Percentiles rank a stretch among this genome's conserved stretches.
phyloP scores from a whole-genome alignment of 1,140 invertebrate genomes.

The Medauroidea extradentata region DNA sequence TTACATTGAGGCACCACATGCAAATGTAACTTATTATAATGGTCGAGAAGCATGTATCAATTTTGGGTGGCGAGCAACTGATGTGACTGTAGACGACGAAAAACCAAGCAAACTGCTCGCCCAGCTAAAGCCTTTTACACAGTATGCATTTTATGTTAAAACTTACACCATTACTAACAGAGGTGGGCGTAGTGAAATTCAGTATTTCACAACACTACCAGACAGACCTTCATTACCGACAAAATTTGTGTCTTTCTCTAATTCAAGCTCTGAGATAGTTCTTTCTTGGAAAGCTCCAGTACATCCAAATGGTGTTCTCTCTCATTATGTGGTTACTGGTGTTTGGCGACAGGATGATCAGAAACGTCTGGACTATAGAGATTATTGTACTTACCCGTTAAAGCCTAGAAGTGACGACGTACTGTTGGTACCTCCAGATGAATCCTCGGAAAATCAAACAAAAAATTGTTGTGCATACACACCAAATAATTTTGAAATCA shows the following conservation, averaged over 20 bases:
- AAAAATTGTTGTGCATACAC: no score
- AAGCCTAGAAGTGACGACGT: slow-evolving; percentile 17
- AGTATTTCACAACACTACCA: slow-evolving; percentile 56
- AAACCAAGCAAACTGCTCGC: not conserved
- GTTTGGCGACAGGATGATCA: slow-evolving; percentile 40
- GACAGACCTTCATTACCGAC: slow-evolving; percentile 53
- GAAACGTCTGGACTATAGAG: slow-evolving; percentile 43
- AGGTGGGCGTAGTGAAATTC: slow-evolving; percentile 47
- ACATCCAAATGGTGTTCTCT: slow-evolving; percentile 60
- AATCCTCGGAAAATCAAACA: no score
- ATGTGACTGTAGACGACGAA: no score
- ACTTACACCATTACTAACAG: slow-evolving; percentile 46
- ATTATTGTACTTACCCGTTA: slow-evolving; percentile 51
- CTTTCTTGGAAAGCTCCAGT: slow-evolving; percentile 59
- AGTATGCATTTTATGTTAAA: slow-evolving; percentile 64
- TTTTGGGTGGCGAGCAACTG: not conserved
- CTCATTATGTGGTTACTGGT: slow-evolving; percentile 54
- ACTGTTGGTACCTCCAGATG: no score
- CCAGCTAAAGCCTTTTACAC: slow-evolving; percentile 54
- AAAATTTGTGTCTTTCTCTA: slow-evolving; percentile 42
- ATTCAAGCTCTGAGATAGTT: slow-evolving; percentile 44
- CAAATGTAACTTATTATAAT: slow-evolving; percentile 42
- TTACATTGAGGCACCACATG: slow-evolving; percentile 50
- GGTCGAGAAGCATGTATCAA: not conserved
- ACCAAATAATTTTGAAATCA: no score